A percentile compares a stretch with the other conserved stretches of the same genome.
Conservation (phyloP, 2,888 invertebrate species). For the Drosophila differens region DNA sequence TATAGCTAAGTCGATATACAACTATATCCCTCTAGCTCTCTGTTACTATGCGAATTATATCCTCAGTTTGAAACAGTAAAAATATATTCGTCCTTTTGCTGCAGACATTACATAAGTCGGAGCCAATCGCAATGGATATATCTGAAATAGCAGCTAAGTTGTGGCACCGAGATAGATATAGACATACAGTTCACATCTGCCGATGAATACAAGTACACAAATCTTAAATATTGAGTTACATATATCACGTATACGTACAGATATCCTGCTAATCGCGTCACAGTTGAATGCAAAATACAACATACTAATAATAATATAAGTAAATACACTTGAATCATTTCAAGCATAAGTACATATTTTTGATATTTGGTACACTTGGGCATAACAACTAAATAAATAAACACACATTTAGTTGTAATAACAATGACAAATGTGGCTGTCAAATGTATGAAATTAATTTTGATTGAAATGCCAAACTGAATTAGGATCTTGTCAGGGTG, state of each 20-base stretch:
- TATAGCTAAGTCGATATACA: not conserved
- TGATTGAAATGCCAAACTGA: slow-evolving; percentile 60
- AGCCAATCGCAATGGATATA: not conserved
- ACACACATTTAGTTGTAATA: not conserved
- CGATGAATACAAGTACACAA: not conserved
- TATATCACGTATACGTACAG: not conserved
- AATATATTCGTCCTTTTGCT: not conserved
- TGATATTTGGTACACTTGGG: not conserved
- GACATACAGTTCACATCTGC: not conserved
- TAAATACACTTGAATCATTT: not conserved
- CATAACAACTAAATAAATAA: not conserved
- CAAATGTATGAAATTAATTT: slow-evolving; percentile 50
- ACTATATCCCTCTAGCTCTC: not conserved
- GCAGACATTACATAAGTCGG: not conserved
- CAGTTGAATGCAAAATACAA: not conserved
- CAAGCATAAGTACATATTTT: not conserved
- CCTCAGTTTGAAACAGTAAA: not conserved
- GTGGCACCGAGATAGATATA: too few relatives aligned
- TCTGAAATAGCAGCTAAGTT: not conserved
- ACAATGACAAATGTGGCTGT: slow-evolving; percentile 12
- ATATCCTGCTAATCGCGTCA: not conserved
- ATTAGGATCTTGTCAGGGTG: slow-evolving; percentile 51
- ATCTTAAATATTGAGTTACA: not conserved
- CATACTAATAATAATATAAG: not conserved
- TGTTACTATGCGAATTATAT: not conserved